phyloP scores from a whole-genome alignment of 2,797 vertebrate genomes.

The Enteromius unitaeniatus region DNA sequence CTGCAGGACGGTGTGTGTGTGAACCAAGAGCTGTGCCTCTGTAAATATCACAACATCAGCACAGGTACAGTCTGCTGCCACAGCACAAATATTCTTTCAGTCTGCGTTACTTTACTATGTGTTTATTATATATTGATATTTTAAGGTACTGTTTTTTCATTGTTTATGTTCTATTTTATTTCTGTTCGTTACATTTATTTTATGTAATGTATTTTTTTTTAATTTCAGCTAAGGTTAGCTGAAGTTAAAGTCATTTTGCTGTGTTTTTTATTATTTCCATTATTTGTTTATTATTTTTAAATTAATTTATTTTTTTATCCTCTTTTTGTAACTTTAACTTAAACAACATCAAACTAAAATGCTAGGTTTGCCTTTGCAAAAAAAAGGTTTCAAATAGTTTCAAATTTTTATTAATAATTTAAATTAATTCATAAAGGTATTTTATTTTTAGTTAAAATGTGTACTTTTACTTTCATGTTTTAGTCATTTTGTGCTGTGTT shows the following conservation, averaged over 20 bases:
- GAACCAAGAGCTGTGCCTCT: conserved; percentile 76
- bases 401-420: not conserved
- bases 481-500: too few species aligned
- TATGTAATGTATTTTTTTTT: too few species aligned
- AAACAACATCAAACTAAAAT: not conserved
- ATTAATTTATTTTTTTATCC: not conserved
- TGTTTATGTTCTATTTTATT: not conserved
- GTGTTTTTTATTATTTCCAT: not conserved
- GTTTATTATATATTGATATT: not conserved
- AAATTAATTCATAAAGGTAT: not conserved
- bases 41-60: conserved; percentile 81
- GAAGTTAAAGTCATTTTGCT: not conserved
- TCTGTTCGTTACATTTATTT: not conserved
- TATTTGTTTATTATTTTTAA: not conserved
- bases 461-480: not conserved
- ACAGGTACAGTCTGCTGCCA: conserved; percentile 60
- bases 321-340: not conserved
- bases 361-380: not conserved
- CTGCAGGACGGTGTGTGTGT: conserved; percentile 84
- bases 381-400: too few species aligned
- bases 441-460: not conserved
- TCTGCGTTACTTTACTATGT: not conserved
- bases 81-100: not conserved
- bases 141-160: not conserved
- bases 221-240: not conserved